These are phyloP conservation scores for Zelleria hepariella DNA, from an alignment of 2,888 invertebrate species.

Conservation along the genomic window DNA sequence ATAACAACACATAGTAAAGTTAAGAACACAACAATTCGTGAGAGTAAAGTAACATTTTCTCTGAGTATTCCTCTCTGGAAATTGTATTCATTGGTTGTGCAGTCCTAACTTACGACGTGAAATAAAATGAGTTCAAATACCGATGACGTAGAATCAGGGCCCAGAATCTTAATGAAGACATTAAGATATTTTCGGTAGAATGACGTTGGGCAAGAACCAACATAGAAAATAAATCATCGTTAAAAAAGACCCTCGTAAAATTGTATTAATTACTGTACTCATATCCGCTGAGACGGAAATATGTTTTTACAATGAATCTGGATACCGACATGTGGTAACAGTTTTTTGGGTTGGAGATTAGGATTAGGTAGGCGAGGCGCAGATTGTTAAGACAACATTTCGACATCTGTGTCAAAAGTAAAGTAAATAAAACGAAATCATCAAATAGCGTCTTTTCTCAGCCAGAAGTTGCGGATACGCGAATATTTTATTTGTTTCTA, in stretches of 20 bases:
- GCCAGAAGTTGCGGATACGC: no score
- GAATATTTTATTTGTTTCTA: no score
- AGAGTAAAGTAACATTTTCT: no score
- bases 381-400: not conserved
- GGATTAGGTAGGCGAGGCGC: not conserved
- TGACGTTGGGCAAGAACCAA: not conserved
- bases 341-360: not conserved
- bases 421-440: no score
- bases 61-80: no score
- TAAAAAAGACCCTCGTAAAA: not conserved
- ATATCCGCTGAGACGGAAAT: not conserved
- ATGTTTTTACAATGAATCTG: not conserved
- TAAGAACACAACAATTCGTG: no score
- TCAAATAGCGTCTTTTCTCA: not conserved
- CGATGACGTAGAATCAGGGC: not conserved
- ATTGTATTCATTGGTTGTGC: no score
- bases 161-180: not conserved
- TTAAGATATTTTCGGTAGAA: not conserved
- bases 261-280: not conserved
- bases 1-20: no score
- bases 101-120: no score
- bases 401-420: not conserved
- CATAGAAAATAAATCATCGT: not conserved
- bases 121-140: no score
- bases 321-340: not conserved